Conservation (phyloP, 2,113 vertebrate species). For the Cochlearius cochlearius region DNA sequence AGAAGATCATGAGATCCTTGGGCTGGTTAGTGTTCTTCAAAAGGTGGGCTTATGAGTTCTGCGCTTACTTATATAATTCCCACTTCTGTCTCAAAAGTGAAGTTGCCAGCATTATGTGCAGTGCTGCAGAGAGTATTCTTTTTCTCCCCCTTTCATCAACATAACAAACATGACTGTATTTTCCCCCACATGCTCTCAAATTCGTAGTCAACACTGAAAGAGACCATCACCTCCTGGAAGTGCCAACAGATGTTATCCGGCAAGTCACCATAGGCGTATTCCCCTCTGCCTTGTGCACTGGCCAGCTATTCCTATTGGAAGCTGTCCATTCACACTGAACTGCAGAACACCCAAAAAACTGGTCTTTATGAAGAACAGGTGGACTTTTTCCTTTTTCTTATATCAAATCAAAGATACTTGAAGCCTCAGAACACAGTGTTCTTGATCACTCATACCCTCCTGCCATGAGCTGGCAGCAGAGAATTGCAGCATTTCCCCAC, state of each 20-base stretch:
- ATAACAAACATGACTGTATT: neutral
- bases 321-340: neutral
- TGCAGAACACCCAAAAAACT: neutral
- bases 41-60: neutral
- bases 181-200: neutral
- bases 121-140: neutral
- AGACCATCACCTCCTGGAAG: neutral
- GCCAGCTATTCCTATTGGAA: neutral
- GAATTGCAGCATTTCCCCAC: neutral
- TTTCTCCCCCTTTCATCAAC: neutral
- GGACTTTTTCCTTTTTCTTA: neutral
- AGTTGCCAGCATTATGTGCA: neutral
- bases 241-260: neutral
- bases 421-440: neutral
- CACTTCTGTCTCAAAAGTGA: neutral
- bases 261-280: fast-evolving
- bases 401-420: neutral
- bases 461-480: neutral
- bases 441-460: fast-evolving
- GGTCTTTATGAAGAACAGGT: neutral
- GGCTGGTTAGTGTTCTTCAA: neutral
- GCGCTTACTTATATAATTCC: neutral
- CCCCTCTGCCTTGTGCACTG: neutral
- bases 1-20: neutral
- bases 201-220: neutral